phyloP scores from a whole-genome alignment of 1,140 invertebrate species.

The Drosophila takahashii region DNA sequence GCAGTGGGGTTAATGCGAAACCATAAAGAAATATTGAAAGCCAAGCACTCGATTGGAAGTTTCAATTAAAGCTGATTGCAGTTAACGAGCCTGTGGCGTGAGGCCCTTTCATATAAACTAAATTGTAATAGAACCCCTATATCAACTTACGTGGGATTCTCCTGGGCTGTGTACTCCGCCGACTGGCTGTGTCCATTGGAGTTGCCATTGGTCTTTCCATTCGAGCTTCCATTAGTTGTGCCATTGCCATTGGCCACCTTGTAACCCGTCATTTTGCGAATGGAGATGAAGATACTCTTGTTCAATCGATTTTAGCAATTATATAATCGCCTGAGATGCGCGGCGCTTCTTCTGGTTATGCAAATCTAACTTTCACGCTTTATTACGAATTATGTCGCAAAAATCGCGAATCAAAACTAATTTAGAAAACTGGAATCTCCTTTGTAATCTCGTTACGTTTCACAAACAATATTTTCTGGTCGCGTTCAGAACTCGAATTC shows the following conservation, averaged over 20 bases:
- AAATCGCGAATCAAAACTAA: slow-evolving; percentile 47
- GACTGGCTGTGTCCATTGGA: slow-evolving; percentile 17
- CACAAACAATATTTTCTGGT: slow-evolving; percentile 21
- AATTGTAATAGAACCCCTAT: not conserved
- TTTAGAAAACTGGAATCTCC: slow-evolving; percentile 40
- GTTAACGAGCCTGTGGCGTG: slow-evolving; percentile 55
- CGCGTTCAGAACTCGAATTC: slow-evolving; percentile 29
- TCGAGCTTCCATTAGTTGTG: slow-evolving; percentile 22
- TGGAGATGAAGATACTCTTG: not conserved
- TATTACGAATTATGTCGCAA: slow-evolving; percentile 24
- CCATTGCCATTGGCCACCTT: slow-evolving; percentile 60
- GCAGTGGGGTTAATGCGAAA: not conserved
- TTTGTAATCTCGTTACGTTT: slow-evolving; percentile 62
- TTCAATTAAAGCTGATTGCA: slow-evolving; percentile 37
- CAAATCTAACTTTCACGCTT: slow-evolving; percentile 39
- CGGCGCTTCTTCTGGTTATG: slow-evolving; percentile 42
- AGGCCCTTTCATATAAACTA: not conserved
- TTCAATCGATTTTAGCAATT: too few species aligned
- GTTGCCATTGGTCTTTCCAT: too few species aligned
- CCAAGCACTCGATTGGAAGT: slow-evolving; percentile 19
- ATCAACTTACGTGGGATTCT: slow-evolving; percentile 67
- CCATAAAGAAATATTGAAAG: slow-evolving; percentile 16
- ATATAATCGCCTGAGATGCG: slow-evolving; percentile 37
- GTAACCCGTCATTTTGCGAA: slow-evolving; percentile 64
- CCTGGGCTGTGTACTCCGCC: slow-evolving; percentile 58